phyloP scores from a whole-genome alignment of 2,888 invertebrate species.

The Sinopyrophorus schimmeli region DNA sequence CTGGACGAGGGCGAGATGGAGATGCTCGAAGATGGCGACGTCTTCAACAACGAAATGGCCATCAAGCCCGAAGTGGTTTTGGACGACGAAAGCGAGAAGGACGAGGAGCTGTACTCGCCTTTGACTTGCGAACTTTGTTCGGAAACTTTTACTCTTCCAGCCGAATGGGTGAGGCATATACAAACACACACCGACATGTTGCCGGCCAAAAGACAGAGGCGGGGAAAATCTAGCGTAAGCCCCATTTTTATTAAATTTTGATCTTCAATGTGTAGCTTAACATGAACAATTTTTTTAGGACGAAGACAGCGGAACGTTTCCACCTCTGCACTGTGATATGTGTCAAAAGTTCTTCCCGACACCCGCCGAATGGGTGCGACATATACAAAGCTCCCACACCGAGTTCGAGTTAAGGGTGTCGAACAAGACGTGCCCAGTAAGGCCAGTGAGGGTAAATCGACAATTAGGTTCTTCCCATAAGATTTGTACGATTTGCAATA shows the following conservation, averaged over 20 bases:
- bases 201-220: slow-evolving; percentile 62
- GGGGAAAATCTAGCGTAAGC: slow-evolving; percentile 47
- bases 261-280: too few species aligned
- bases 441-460: slow-evolving; percentile 19
- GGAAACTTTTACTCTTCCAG: slow-evolving; percentile 79
- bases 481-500: slow-evolving; percentile 70
- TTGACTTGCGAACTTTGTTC: slow-evolving; percentile 82
- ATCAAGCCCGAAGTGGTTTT: slow-evolving; percentile 65
- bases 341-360: slow-evolving; percentile 76
- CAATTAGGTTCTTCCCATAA: slow-evolving; percentile 62
- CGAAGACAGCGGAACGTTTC: slow-evolving; percentile 69
- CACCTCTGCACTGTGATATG: slow-evolving; percentile 76
- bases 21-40: slow-evolving; percentile 64
- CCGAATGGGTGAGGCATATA: slow-evolving; percentile 82
- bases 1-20: slow-evolving; percentile 62
- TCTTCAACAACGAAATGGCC: slow-evolving; percentile 69
- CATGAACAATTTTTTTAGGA: slow-evolving; percentile 53
- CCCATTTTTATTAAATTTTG: slow-evolving; percentile 2
- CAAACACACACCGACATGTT: slow-evolving; percentile 73
- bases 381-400: slow-evolving; percentile 82
- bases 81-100: slow-evolving; percentile 46
- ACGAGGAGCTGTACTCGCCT: slow-evolving; percentile 71
- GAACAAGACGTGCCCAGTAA: slow-evolving; percentile 53
- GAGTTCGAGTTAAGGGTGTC: slow-evolving; percentile 77
- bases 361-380: slow-evolving; percentile 85